phyloP scores from a whole-genome alignment of 2,888 invertebrate genomes.

The Biston betularia region DNA sequence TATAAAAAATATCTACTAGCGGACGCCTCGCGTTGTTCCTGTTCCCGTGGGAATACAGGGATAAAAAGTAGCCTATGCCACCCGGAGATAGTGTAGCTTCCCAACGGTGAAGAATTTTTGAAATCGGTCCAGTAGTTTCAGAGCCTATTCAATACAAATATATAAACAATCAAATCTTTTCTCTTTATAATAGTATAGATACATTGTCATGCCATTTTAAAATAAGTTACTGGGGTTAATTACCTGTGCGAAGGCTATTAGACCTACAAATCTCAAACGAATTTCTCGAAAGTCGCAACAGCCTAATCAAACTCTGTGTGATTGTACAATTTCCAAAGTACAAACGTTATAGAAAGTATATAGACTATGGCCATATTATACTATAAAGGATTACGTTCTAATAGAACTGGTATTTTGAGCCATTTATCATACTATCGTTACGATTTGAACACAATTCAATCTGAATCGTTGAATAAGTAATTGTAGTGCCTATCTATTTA shows the following conservation, averaged over 20 bases:
- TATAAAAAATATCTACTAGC: too few relatives aligned
- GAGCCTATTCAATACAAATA: too few relatives aligned
- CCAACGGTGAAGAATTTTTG: too few relatives aligned
- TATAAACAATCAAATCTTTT: too few relatives aligned
- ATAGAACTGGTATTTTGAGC: conserved; percentile 18
- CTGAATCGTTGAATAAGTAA: conserved; percentile 25
- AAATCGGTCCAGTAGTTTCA: too few relatives aligned
- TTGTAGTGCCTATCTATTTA: conserved; percentile 21
- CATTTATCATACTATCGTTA: conserved; percentile 31
- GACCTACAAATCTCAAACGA: background rate
- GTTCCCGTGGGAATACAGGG: too few relatives aligned
- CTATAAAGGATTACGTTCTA: conserved; percentile 16
- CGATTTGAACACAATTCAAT: conserved; percentile 19
- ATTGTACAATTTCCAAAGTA: background rate
- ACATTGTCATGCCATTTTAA: background rate
- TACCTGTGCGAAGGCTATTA: background rate
- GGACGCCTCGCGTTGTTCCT: too few relatives aligned
- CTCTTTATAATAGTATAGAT: too few relatives aligned
- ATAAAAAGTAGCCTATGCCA: too few relatives aligned
- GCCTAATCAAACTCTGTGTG: background rate
- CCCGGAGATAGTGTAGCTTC: too few relatives aligned
- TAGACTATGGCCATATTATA: conserved; percentile 2
- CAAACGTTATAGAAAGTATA: conserved; percentile 8
- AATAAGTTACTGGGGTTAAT: background rate
- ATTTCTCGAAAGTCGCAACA: background rate